Base-by-base conservation (phyloP, 2,888 invertebrate species). In the Pammene fasciana region DNA sequence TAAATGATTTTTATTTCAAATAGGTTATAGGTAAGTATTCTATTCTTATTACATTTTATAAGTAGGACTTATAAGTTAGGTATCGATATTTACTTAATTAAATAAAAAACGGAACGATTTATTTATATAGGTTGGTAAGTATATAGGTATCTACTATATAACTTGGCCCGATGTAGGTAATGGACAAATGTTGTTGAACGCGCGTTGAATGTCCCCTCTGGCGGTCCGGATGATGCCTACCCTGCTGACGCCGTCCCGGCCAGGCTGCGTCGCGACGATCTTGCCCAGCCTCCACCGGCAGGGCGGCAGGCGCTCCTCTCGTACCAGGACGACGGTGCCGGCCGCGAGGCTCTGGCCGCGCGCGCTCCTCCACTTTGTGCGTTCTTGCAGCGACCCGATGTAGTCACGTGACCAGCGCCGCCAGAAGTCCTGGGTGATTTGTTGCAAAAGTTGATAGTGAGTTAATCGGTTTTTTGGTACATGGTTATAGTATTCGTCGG, bases 241-340 rank as follows among this genome's bases (percentile, higher is more conserved):
- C n/a, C 59, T 34, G 36, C n/a, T 13, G 59, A n/a, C 8, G 5
- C 59, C 59, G 34, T 59, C 45, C 43, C 45, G 59, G 59, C 45
- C 59, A 3, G 59, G 59, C 45, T 59, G 59, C 59, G 59, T 59
- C 45, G 59, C 34, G 45, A 59, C 45, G 59, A 59, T 34, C 45
- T 34, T 18, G 45, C 59, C 59, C 45, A 59, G 59, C 26, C 59
- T 11, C 59, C 45, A 59, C 34, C 11, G 13, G 59, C 59, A 45
- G 13, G 59, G 45, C 13, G 59, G 59, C 16, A 45, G 45, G 45
- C 59, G 59, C 45, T 59, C 59, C 26, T 59, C 59, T 5, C 59
- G 26, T 43, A 59, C 59, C 59, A 59, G 59, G 59, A 59, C 59
- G n/a, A 59, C n/a, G 46, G 59, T 46, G 45, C 59, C 59, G 9